These are phyloP conservation scores for Pyrrhosoma nymphula DNA, from an alignment of 2,888 invertebrate species.

Conservation along the genomic window DNA sequence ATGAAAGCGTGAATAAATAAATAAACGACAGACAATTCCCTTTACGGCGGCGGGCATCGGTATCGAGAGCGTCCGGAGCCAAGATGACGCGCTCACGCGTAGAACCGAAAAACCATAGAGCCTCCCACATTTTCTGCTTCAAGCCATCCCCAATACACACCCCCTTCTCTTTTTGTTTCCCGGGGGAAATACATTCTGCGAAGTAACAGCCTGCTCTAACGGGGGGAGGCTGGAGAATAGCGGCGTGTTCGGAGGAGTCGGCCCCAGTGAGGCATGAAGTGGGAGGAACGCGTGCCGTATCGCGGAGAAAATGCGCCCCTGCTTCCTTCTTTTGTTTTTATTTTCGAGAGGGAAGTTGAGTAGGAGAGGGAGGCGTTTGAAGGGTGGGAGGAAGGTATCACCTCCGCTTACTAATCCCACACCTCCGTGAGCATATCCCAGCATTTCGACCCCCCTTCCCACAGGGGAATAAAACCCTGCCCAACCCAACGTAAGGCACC, in stretches of 20 bases:
- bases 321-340: not conserved
- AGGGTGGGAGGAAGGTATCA: not conserved
- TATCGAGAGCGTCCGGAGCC: not conserved
- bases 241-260: not conserved
- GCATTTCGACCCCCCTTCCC: not conserved
- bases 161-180: not conserved
- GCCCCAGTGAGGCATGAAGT: not conserved
- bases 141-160: not conserved
- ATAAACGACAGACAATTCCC: not conserved
- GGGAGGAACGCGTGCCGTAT: constrained; percentile 3
- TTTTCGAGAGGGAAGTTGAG: not conserved
- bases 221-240: not conserved
- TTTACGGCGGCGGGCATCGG: not conserved
- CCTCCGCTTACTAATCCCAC: not conserved
- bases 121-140: too few species aligned
- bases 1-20: not conserved
- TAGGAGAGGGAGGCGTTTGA: not conserved
- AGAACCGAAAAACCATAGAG: too few species aligned
- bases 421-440: not conserved
- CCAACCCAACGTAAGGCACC: not conserved
- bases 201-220: not conserved
- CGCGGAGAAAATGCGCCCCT: not conserved
- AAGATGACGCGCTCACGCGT: not conserved
- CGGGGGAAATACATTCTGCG: not conserved
- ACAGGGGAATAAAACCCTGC: not conserved